Percentiles rank a stretch among this genome's conserved stretches.
Evolutionary conservation across 1,140 invertebrate genomes (phyloP).

Genomic region (Aphidius ervi): DNA sequence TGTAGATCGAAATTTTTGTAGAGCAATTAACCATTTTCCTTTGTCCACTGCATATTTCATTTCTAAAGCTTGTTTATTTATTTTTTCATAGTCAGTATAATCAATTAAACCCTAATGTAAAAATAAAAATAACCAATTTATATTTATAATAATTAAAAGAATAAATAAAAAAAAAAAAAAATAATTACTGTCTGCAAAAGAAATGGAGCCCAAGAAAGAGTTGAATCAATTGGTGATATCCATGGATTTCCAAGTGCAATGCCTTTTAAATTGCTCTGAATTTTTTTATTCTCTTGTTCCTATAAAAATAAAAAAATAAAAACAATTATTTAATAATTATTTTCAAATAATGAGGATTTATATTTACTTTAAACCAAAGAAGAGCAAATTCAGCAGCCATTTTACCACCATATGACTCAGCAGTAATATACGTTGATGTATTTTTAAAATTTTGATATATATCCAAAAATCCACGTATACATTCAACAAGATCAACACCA

Average conservation of each 20-base stretch:
- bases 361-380: conserved; percentile 57
- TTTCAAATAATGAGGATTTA: background rate
- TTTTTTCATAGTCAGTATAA: conserved; percentile 54
- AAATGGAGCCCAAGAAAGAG: conserved; percentile 74
- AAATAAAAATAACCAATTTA: background rate
- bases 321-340: too few relatives aligned
- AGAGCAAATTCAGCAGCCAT: conserved; percentile 77
- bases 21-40: conserved; percentile 56
- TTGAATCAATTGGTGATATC: conserved; percentile 79
- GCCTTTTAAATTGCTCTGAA: conserved; percentile 70
- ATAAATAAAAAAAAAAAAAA: background rate
- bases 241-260: conserved; percentile 80
- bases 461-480: conserved; percentile 64
- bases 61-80: conserved; percentile 53
- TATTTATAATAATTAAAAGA: background rate
- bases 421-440: conserved; percentile 75
- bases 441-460: conserved; percentile 62
- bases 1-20: conserved; percentile 60
- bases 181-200: conserved; percentile 62
- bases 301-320: conserved; percentile 37
- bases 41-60: conserved; percentile 54
- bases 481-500: conserved; percentile 68
- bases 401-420: conserved; percentile 86
- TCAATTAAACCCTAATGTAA: conserved; percentile 59
- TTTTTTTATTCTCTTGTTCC: conserved; percentile 60